Conservation (phyloP, 2,888 invertebrate species). For the Nomada goodeniana region DNA sequence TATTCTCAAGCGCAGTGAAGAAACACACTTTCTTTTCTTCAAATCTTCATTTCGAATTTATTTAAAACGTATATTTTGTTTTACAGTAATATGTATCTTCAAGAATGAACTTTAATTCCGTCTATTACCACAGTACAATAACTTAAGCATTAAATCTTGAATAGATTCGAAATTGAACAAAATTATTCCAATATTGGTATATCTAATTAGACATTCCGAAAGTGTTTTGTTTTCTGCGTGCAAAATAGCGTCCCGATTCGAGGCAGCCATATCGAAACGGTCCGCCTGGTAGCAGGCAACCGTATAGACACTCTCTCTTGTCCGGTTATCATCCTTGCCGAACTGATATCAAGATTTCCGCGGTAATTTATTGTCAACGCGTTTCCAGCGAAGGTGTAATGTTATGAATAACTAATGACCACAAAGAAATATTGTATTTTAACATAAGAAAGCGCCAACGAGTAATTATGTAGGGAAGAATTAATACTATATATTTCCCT, state of each 20-base stretch:
- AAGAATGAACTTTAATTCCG: no score
- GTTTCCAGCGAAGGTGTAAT: constrained; percentile 17
- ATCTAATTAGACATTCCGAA: background rate
- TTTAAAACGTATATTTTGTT: background rate
- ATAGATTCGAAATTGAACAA: background rate
- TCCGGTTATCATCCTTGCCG: constrained; percentile 22
- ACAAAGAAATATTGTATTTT: constrained; percentile 13
- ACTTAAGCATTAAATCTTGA: background rate
- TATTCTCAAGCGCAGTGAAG: constrained; percentile 13
- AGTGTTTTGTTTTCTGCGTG: constrained; percentile 12
- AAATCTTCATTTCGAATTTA: background rate
- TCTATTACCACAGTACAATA: no score
- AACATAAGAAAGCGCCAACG: background rate
- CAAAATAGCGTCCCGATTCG: constrained; percentile 67
- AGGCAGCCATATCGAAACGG: constrained; percentile 76
- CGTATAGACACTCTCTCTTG: constrained; percentile 23
- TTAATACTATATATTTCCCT: constrained; percentile 1
- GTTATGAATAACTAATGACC: background rate
- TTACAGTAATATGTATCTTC: no score
- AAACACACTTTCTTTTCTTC: background rate
- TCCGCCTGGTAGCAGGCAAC: constrained; percentile 29
- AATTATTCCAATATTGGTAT: background rate
- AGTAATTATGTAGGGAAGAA: background rate
- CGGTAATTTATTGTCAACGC: constrained; percentile 31
- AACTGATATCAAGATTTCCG: constrained; percentile 18